Conservation (phyloP, 2,113 vertebrate species). For the Phainopepla nitens region DNA sequence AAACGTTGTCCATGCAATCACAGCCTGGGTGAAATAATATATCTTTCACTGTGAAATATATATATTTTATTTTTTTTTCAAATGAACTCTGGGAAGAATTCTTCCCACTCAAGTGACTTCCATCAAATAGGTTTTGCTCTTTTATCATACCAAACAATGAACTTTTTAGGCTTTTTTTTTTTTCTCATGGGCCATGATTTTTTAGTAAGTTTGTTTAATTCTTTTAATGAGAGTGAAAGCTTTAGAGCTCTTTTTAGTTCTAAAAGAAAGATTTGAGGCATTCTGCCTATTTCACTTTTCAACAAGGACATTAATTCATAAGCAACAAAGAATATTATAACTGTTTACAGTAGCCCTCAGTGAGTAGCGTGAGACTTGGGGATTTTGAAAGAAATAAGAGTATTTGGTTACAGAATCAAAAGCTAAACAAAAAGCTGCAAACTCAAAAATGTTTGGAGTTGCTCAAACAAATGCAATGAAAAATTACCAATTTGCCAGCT, state of each 20-base stretch:
- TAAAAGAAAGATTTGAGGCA: background rate
- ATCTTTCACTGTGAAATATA: background rate
- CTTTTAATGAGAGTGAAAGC: background rate
- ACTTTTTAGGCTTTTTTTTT: background rate
- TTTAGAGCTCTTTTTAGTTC: background rate
- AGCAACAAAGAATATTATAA: slow-evolving; percentile 10
- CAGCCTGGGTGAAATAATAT: background rate
- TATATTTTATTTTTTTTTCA: background rate
- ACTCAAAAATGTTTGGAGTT: slow-evolving; percentile 2
- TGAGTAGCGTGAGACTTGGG: background rate
- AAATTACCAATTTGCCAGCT: background rate
- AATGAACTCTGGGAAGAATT: background rate
- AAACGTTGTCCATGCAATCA: background rate
- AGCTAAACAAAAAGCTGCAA: slow-evolving; percentile 1
- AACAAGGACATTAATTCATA: background rate
- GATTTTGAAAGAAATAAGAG: background rate
- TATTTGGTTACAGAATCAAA: slow-evolving; percentile 20
- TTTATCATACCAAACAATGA: background rate
- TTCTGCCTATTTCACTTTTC: background rate
- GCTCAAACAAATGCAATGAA: background rate
- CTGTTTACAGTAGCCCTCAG: slow-evolving; percentile 33
- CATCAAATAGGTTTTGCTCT: background rate
- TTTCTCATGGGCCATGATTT: background rate
- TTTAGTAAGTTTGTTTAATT: background rate
- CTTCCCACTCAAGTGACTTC: background rate